phyloP scores from a whole-genome alignment of 2,113 vertebrate genomes.

The Toxostoma redivivum region DNA sequence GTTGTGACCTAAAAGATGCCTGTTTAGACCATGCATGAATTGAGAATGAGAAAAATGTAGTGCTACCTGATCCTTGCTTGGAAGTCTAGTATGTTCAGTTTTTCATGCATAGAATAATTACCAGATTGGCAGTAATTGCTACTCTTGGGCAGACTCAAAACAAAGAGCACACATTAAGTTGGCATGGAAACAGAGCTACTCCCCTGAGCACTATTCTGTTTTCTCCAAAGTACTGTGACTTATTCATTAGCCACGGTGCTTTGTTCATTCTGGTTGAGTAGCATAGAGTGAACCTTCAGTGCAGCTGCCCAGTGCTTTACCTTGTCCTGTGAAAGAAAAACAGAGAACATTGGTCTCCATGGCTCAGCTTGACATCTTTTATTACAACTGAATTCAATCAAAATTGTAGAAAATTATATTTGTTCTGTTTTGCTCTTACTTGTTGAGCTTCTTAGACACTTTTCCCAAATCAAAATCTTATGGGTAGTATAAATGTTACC shows the following conservation, averaged over 20 bases:
- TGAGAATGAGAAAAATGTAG: neutral
- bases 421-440: neutral
- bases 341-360: neutral
- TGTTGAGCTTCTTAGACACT: neutral
- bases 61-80: neutral
- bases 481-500: neutral
- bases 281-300: neutral
- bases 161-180: neutral
- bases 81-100: neutral
- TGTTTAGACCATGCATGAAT: neutral
- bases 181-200: conserved; percentile 7
- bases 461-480: neutral
- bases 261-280: neutral
- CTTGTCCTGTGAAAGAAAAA: neutral
- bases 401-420: neutral
- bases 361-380: neutral
- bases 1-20: neutral
- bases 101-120: conserved; percentile 1
- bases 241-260: neutral
- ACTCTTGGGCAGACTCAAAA: neutral
- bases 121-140: conserved; percentile 21
- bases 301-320: neutral
- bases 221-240: neutral
- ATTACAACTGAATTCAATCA: neutral
- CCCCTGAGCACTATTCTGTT: neutral